Evolutionary conservation across 2,113 vertebrate genomes (phyloP), one percentile per base, ranked within the genome.

Genomic region (Ia io): DNA sequence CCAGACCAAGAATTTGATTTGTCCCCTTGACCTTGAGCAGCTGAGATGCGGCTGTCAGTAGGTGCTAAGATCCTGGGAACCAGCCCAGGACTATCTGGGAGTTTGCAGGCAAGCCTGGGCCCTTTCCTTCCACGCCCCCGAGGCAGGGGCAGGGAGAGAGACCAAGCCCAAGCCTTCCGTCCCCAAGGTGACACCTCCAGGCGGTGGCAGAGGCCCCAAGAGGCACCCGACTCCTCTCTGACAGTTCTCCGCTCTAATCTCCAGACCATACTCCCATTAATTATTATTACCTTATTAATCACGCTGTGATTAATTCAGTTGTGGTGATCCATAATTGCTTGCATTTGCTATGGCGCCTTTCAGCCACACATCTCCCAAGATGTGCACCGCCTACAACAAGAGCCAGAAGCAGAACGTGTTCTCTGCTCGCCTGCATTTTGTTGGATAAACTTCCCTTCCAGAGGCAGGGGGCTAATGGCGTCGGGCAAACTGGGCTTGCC

Each of bases 281-380:
- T 98, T 97, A 97, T 98, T 97, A 97, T 98, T 97, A 96, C 93
- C 37, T 42, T 97, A 97, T 97, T 98, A 98, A 98, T 98, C 97
- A 98, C 96, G 96, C 97, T 97, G 97, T 97, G 97, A 98, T 98
- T 97, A 97, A 98, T 97, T 98, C 97, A 94, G 97, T 95, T 95
- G 97, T 96, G 97, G 96, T 95, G 96, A 97, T 98, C 95, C 97
- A 97, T 97, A 97, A 98, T 97, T 96, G 96, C 97, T 97, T 96
- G 97, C 97, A 96, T 97, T 97, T 97, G 95, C 91, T 63, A 96
- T 88, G 93, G 93, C 0, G 89, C 91, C 97, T 98, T 96, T 96
- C 96, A 97, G 95, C 97, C 94, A 59, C 92, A n/a, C 90, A 30
- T 94, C 95, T 96, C 94, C 85, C 59, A 73, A 84, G 97, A 97